Base-by-base conservation (phyloP, 2,113 vertebrate species). In the Carassius gibelio region DNA sequence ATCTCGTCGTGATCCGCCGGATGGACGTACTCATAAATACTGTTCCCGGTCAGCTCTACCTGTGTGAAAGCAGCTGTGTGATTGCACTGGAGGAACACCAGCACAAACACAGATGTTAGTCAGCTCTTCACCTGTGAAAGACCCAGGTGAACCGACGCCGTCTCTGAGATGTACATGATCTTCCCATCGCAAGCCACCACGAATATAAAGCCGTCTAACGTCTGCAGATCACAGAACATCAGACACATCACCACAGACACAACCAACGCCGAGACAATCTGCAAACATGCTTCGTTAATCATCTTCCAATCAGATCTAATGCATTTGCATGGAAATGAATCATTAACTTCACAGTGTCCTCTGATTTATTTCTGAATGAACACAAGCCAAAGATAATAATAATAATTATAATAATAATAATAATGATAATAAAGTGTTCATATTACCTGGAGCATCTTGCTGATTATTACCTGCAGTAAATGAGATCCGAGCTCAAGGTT, bases 31-130 rank as follows among this genome's bases (percentile, higher is more conserved):
- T 99, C 98, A 10, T 97, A 99, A 91, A 99, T 99, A 91, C 98
- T 99, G 78, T 99, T 99, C 85, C 98, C 98, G 9, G 98, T 99
- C 93, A 99, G 93, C 91, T 99, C 98, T 94, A 99, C 98, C 98
- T 99, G 96, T 93, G 89, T 91, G 86, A 93, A 92, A 36, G 38
- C 91, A 83, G 87, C 59, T 9, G 71, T 42, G 66, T 87, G 50
- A 89, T 74, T 61, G 19, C 9, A 30, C 38, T 0, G 61, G 38
- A 42, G 36, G 21, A 30, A 26, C 23, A 26, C 21, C 26, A 14
- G 52, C 52, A 77, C 2, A 48, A 9, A 45, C 8, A 66, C 13
- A 36, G 52, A 0, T 21, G 17, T 78, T 36, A 10, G 26, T 48
- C 0, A 36, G 68, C 23, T 75, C 82, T 88, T 57, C 95, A 99